phyloP scores from a whole-genome alignment of 2,797 vertebrate species.

The Margarornis squamiger region DNA sequence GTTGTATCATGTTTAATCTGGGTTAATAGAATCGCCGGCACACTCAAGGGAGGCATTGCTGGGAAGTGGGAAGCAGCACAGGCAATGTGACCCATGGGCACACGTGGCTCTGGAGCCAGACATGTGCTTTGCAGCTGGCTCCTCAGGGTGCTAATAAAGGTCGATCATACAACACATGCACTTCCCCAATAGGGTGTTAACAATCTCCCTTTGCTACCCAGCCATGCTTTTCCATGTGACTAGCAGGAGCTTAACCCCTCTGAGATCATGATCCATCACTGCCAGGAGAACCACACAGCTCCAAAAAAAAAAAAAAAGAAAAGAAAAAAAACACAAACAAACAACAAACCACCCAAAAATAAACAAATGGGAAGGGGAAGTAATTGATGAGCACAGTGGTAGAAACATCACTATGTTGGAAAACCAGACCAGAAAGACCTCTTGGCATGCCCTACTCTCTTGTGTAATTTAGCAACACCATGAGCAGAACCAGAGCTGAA shows the following conservation, averaged over 20 bases:
- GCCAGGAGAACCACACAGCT: neutral
- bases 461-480: neutral
- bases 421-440: neutral
- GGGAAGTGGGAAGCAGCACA: neutral
- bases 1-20: neutral
- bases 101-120: neutral
- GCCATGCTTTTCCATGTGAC: neutral
- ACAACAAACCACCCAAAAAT: neutral
- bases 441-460: neutral
- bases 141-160: neutral
- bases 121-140: neutral
- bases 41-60: neutral
- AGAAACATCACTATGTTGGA: neutral
- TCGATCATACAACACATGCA: accelerated
- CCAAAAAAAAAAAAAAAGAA: neutral
- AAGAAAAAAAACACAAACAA: neutral
- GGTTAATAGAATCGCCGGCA: neutral
- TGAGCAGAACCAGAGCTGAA: neutral
- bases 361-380: neutral
- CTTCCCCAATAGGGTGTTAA: neutral
- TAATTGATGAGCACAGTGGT: neutral
- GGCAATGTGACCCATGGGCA: neutral
- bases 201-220: neutral
- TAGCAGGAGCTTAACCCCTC: neutral
- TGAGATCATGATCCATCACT: neutral